phyloP scores from a whole-genome alignment of 2,113 vertebrate species.

The Leptosomus discolor region DNA sequence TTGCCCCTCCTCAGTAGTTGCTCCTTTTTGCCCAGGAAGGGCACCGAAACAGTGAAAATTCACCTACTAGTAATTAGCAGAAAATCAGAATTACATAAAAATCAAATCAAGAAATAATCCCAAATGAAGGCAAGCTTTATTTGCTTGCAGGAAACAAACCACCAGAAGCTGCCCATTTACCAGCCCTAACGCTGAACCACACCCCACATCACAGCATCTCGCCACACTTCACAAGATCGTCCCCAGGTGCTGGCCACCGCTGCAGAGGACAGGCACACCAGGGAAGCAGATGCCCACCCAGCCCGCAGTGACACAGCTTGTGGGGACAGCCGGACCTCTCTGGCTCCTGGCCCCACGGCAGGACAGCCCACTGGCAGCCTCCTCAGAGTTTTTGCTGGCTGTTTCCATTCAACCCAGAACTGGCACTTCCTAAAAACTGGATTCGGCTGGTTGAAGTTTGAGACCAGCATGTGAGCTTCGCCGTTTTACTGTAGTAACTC shows the following conservation, averaged over 20 bases:
- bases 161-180: not conserved
- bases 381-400: not conserved
- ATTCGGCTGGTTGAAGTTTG: not conserved
- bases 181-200: not conserved
- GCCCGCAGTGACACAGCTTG: rapidly evolving
- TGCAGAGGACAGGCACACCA: rapidly evolving
- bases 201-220: not conserved
- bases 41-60: not conserved
- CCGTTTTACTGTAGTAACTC: not conserved
- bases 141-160: not conserved
- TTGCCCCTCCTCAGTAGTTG: not conserved
- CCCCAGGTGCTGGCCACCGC: not conserved
- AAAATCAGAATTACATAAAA: not conserved
- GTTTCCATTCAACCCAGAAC: not conserved
- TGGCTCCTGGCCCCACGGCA: not conserved
- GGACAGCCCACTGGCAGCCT: not conserved
- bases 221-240: rapidly evolving
- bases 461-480: not conserved
- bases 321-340: not conserved
- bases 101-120: not conserved
- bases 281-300: not conserved
- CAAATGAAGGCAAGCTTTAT: not conserved
- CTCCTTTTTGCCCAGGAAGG: not conserved
- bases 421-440: not conserved
- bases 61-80: not conserved